A percentile compares a stretch with the other conserved stretches of the same genome.
These are phyloP conservation scores for Sminthurides bifidus DNA, from an alignment of 1,140 invertebrate genomes.

Conservation along the genomic window DNA sequence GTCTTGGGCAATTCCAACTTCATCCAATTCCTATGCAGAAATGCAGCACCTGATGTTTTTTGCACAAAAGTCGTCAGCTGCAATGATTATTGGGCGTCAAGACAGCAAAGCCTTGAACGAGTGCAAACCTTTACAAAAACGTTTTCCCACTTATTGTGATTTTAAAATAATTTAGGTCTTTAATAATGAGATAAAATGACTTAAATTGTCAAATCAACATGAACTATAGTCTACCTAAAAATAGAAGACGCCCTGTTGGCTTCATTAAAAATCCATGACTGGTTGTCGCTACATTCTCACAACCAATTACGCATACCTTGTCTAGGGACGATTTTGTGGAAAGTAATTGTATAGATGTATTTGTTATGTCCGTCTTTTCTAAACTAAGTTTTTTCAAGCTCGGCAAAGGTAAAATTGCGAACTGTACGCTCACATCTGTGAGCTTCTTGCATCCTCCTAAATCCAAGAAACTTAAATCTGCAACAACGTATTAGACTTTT, in stretches of 20 bases:
- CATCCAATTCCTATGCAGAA: no score
- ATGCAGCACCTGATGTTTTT: no score
- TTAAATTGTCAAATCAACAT: no score
- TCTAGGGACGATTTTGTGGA: constrained; percentile 9
- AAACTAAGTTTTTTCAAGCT: not conserved
- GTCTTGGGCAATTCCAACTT: no score
- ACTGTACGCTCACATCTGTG: constrained; percentile 6
- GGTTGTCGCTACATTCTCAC: constrained; percentile 4
- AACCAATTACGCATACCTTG: constrained; percentile 8
- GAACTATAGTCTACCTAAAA: constrained; percentile 12
- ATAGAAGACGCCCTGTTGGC: constrained; percentile 14
- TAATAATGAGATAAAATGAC: no score
- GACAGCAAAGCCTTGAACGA: no score
- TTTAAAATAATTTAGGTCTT: no score
- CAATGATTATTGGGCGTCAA: no score
- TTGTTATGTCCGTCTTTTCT: constrained; percentile 13
- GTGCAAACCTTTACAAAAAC: no score
- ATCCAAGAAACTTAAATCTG: constrained; percentile 8
- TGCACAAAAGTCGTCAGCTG: no score
- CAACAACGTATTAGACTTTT: no score
- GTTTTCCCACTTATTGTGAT: no score
- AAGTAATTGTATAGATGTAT: constrained; percentile 1
- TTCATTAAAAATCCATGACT: not conserved
- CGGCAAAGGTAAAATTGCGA: constrained; percentile 1
- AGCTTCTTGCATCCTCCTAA: constrained; percentile 3